Evolutionary conservation across 2,888 invertebrate genomes (phyloP), one percentile per base, ranked within the genome.

Genomic region (Netelia melanura): DNA sequence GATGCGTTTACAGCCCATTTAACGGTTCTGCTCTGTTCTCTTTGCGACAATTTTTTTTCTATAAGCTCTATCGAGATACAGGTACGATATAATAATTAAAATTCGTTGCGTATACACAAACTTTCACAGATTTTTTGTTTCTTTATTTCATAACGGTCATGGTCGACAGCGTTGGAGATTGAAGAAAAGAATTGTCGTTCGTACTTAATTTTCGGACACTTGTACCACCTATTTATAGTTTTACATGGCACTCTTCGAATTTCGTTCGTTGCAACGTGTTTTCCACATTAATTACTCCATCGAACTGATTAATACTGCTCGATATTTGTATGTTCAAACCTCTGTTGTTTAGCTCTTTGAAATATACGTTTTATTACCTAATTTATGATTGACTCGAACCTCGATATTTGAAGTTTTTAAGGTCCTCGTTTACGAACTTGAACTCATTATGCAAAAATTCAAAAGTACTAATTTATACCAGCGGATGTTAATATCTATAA

Each of bases 21-120:
- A 38, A 38, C 38, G 38, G 0, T 6, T 38, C 6, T 38, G 5
- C 38, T 38, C 38, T 6, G 6, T 38, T 38, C 38, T 38, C 6
- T 38, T 6, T 38, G 6, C 38, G 38, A 38, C 6, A 38, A 6
- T 38, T 38, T 6, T 38, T 74, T 81, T 72, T 52, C 30, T 21
- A 64, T 75, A 81, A 84, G 76, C 80, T 76, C 11, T 58, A 70
- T 70, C 43, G 68, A 62, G 54, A 44, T 48, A 84, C 72, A 84
- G 77, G 65, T 81, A 84, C 76, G 48, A 48, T 48, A 48, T 48
- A 14, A 11, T 44, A 14, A 14, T 48, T 14, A 1, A 48, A 14
- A 64, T 64, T 79, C 52, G 75, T 76, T 74, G 67, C 67, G 56
- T 80, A n/a, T 71, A 25, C 64, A 62, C 44, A 65, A 67, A 64